Conservation (phyloP, 2,113 vertebrate genomes). For the Speoplatyrhinus poulsoni region DNA sequence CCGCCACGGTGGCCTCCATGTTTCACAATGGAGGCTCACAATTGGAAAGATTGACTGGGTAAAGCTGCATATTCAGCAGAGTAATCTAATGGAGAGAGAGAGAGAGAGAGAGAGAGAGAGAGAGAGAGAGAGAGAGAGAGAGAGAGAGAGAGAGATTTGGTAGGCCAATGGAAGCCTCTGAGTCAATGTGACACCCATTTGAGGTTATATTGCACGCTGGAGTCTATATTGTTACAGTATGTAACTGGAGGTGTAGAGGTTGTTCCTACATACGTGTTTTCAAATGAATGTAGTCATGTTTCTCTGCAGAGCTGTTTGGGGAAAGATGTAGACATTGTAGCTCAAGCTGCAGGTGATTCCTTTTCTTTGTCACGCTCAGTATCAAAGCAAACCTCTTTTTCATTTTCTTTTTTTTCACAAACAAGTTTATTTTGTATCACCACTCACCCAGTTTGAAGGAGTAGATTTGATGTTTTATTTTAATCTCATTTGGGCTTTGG, state of each 20-base stretch:
- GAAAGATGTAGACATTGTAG: not conserved
- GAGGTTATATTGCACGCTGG: constrained; percentile 1
- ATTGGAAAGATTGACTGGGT: constrained; percentile 52
- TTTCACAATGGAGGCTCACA: constrained; percentile 54
- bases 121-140: not conserved
- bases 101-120: not conserved
- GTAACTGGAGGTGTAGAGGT: not conserved
- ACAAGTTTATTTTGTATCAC: not conserved
- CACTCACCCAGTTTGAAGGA: not conserved
- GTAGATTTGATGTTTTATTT: constrained; percentile 12
- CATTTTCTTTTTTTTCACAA: not conserved
- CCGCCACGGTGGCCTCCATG: constrained; percentile 34
- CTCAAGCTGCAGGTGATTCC: not conserved
- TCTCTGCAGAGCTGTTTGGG: not conserved
- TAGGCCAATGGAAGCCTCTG: constrained; percentile 15
- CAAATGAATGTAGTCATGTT: not conserved
- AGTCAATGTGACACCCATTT: constrained; percentile 9
- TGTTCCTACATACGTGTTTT: not conserved
- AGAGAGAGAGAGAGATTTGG: not conserved
- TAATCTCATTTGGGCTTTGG: not conserved
- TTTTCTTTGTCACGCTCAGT: not conserved
- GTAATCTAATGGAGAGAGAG: constrained; percentile 47
- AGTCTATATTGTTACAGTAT: not conserved
- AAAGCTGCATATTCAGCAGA: constrained; percentile 47
- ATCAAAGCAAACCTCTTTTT: not conserved